Percentiles rank a stretch among this genome's conserved stretches.
phyloP scores from a whole-genome alignment of 2,888 invertebrate genomes.

The Zootermopsis nevadensis region DNA sequence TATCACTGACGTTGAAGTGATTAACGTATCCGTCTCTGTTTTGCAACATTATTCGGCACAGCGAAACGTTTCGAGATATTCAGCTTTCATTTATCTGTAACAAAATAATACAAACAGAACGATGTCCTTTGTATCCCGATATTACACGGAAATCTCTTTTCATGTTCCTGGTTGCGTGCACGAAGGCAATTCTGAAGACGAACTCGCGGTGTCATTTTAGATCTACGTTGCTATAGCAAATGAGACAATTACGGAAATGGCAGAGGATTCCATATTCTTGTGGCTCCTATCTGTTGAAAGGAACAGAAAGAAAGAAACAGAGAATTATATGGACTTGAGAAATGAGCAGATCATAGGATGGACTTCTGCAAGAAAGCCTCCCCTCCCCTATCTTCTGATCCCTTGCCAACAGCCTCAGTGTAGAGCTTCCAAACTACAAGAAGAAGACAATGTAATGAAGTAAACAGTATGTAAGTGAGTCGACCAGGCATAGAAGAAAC shows the following conservation, averaged over 20 bases:
- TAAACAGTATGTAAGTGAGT: no score
- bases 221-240: slow-evolving; percentile 3
- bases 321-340: background rate
- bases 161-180: background rate
- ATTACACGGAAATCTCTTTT: background rate
- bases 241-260: slow-evolving; percentile 32
- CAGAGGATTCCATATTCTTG: background rate
- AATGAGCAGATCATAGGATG: background rate
- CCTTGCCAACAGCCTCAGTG: no score
- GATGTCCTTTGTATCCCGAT: background rate
- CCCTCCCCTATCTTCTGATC: no score
- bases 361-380: no score
- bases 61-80: background rate
- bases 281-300: background rate
- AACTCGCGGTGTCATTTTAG: background rate
- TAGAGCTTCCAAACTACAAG: background rate
- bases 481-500: no score
- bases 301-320: background rate
- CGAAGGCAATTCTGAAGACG: background rate
- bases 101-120: background rate
- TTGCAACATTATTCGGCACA: background rate
- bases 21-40: no score
- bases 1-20: no score
- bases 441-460: background rate
- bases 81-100: background rate